Conservation (phyloP, 2,888 invertebrate species). For the Pseudoips prasinana region DNA sequence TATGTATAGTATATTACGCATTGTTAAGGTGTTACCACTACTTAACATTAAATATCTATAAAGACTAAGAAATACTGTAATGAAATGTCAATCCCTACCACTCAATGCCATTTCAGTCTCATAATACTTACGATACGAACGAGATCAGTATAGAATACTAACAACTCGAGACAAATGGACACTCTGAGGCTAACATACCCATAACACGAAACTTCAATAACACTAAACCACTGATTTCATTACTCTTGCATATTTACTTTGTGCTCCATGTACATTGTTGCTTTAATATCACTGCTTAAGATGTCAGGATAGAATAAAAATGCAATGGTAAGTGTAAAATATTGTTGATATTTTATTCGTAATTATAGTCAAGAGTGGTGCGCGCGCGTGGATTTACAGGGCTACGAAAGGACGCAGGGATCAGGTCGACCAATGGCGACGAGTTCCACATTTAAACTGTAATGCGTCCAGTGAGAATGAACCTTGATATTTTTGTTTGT, state of each 20-base stretch:
- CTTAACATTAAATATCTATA: too few relatives aligned
- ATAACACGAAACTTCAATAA: conserved; percentile 40
- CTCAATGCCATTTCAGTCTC: too few relatives aligned
- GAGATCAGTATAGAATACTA: too few relatives aligned
- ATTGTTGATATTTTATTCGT: conserved; percentile 58
- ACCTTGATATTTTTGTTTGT: conserved; percentile 37
- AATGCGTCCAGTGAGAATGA: conserved; percentile 45
- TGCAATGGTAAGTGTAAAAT: conserved; percentile 51
- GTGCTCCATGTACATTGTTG: conserved; percentile 56
- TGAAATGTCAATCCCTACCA: too few relatives aligned
- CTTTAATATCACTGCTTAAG: conserved; percentile 55
- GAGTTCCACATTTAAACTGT: conserved; percentile 55
- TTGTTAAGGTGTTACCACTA: too few relatives aligned
- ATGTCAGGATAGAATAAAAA: conserved; percentile 54
- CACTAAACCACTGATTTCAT: conserved; percentile 69
- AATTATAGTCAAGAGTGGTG: conserved; percentile 39
- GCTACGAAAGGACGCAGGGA: conserved; percentile 33
- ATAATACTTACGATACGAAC: too few relatives aligned
- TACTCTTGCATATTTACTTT: conserved; percentile 49
- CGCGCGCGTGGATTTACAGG: conserved; percentile 45
- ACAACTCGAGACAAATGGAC: conserved; percentile 1
- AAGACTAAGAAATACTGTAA: too few relatives aligned
- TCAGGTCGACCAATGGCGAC: conserved; percentile 49
- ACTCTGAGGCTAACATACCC: conserved; percentile 43
- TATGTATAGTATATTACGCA: too few relatives aligned